Evolutionary conservation across 2,797 vertebrate species (phyloP).

Genomic region (Rhodeus uyekii): DNA sequence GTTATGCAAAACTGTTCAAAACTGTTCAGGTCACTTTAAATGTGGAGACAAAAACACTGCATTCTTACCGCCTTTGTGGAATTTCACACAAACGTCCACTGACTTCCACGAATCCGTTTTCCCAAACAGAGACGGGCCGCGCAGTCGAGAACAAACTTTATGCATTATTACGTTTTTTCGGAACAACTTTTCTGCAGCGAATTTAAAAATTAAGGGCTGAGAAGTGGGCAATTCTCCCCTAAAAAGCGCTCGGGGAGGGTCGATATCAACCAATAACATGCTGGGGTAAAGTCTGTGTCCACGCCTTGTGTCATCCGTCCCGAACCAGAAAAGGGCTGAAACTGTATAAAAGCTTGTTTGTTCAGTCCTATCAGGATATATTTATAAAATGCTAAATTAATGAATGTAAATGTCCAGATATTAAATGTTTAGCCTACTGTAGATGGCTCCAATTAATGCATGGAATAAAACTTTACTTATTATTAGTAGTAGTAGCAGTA

Average conservation of each 20-base stretch:
- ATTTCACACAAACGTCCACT: constrained; percentile 38
- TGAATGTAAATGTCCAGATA: neutral
- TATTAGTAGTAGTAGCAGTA: neutral
- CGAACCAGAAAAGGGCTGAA: neutral
- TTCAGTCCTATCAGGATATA: neutral
- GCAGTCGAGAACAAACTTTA: constrained; percentile 44
- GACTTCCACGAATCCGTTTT: constrained; percentile 14
- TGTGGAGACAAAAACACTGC: neutral
- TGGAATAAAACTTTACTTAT: neutral
- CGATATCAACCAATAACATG: constrained; percentile 29
- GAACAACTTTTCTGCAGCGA: neutral
- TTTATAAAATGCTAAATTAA: neutral
- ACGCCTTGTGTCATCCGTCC: neutral
- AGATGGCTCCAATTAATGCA: neutral
- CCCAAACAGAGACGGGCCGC: constrained; percentile 33
- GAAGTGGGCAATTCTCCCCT: neutral
- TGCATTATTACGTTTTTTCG: constrained; percentile 62
- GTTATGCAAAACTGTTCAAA: neutral
- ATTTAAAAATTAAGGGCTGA: neutral
- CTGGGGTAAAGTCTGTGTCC: constrained; percentile 30
- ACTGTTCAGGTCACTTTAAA: neutral
- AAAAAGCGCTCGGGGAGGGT: neutral
- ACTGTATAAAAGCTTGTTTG: neutral
- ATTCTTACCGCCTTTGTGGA: constrained; percentile 56
- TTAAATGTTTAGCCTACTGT: neutral